These are phyloP conservation scores for Vipera ursinii DNA, from an alignment of 2,797 vertebrate genomes.

Conservation along the genomic window DNA sequence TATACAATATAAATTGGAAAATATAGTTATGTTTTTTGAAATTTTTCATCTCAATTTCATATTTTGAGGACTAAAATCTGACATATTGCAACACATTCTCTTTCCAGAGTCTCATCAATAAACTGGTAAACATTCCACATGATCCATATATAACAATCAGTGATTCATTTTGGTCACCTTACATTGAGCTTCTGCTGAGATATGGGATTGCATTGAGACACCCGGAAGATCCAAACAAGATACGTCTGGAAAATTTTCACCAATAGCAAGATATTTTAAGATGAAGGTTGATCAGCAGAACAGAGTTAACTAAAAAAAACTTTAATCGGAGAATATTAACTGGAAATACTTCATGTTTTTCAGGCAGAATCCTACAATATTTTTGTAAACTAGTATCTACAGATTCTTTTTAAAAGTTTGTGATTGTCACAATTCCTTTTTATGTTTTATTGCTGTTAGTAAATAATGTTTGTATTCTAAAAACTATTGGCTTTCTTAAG, in stretches of 20 bases:
- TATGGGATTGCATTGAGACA: slow-evolving; percentile 83
- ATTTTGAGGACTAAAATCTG: not conserved
- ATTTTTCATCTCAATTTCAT: not conserved
- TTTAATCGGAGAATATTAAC: accelerated
- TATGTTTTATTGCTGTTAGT: not conserved
- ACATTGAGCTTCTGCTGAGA: slow-evolving; percentile 89
- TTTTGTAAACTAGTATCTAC: not conserved
- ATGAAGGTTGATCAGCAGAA: not conserved
- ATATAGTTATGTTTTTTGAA: not conserved
- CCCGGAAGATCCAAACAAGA: slow-evolving; percentile 82
- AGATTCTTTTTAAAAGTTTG: not conserved
- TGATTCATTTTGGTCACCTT: slow-evolving; percentile 88
- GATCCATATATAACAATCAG: slow-evolving; percentile 83
- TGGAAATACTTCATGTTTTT: not conserved
- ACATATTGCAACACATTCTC: slow-evolving; percentile 37
- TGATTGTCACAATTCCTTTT: not conserved
- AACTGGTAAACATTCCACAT: slow-evolving; percentile 78
- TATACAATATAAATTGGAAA: not conserved
- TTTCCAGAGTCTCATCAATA: slow-evolving; percentile 83
- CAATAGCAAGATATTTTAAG: slow-evolving; percentile 39
- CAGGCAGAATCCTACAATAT: not conserved
- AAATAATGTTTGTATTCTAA: not conserved
- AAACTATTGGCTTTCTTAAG: not conserved
- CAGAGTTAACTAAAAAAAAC: not conserved
- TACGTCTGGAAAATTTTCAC: slow-evolving; percentile 86